phyloP scores from a whole-genome alignment of 2,888 invertebrate genomes.

The Lochmaea crataegi region DNA sequence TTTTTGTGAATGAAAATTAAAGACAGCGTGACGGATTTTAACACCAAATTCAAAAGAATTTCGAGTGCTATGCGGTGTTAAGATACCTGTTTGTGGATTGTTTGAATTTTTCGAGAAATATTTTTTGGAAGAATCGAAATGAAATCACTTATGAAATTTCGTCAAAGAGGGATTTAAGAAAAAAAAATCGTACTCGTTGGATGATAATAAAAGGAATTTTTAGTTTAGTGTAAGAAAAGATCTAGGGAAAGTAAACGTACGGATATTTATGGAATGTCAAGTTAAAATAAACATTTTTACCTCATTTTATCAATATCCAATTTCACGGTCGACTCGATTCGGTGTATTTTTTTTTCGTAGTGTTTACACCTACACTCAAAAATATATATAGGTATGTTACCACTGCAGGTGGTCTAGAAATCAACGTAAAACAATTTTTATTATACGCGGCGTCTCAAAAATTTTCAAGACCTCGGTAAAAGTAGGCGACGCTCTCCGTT shows the following conservation, averaged over 20 bases:
- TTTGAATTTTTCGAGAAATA: not conserved
- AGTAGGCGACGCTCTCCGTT: too few relatives aligned
- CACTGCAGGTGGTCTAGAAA: slow-evolving; percentile 21
- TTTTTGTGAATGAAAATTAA: slow-evolving; percentile 20
- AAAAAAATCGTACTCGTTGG: not conserved
- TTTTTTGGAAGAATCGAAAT: not conserved
- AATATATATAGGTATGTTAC: slow-evolving; percentile 17
- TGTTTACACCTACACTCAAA: slow-evolving; percentile 16
- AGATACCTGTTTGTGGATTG: slow-evolving; percentile 1
- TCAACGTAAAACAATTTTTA: slow-evolving; percentile 1
- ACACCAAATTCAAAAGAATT: slow-evolving; percentile 23
- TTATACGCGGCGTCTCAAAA: not conserved
- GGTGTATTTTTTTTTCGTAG: slow-evolving; percentile 1
- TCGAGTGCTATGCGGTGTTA: slow-evolving; percentile 1
- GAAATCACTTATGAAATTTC: slow-evolving; percentile 8
- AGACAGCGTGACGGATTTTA: slow-evolving; percentile 24
- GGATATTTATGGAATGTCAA: too few relatives aligned
- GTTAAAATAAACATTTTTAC: too few relatives aligned
- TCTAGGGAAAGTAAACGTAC: not conserved
- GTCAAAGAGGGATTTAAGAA: not conserved
- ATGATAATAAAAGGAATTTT: too few relatives aligned
- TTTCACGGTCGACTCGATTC: slow-evolving; percentile 11
- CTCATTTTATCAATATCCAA: slow-evolving; percentile 13
- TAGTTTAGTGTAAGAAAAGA: not conserved
- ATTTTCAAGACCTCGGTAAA: too few relatives aligned